Percentiles rank a stretch among this genome's conserved stretches.
phyloP scores from a whole-genome alignment of 2,797 vertebrate genomes.

The Gallirallus australis region DNA sequence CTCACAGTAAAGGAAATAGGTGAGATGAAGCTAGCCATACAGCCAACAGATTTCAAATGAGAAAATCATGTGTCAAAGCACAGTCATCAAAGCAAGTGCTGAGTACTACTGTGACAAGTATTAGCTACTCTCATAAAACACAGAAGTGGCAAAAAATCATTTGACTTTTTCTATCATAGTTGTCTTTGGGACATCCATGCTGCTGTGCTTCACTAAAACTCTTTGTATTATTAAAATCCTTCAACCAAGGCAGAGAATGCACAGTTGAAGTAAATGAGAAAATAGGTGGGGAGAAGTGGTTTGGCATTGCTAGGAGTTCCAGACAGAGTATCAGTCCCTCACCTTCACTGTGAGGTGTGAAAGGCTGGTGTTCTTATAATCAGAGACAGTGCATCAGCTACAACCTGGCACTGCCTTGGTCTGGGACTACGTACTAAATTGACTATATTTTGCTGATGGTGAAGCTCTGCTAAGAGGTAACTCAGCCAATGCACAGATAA shows the following conservation, averaged over 20 bases:
- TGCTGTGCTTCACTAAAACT: not conserved
- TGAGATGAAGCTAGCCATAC: not conserved
- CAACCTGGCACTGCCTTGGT: not conserved
- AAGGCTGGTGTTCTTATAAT: not conserved
- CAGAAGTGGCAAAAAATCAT: not conserved
- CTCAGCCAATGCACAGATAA: not conserved
- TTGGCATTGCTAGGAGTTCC: not conserved
- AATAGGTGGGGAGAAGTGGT: not conserved
- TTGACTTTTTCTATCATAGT: not conserved
- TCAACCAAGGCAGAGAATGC: not conserved
- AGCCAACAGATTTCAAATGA: not conserved
- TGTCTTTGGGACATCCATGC: not conserved
- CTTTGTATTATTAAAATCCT: not conserved
- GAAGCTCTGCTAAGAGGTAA: not conserved
- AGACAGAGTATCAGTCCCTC: not conserved
- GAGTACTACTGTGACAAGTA: not conserved
- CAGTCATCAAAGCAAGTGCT: not conserved
- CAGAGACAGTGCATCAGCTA: not conserved
- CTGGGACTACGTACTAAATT: not conserved
- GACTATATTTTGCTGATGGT: not conserved
- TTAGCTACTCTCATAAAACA: not conserved
- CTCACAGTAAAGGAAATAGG: not conserved
- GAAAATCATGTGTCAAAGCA: not conserved
- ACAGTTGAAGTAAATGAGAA: not conserved
- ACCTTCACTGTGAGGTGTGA: not conserved